These are phyloP conservation scores for Tapirus indicus DNA, from an alignment of 2,797 vertebrate species.

Conservation along the genomic window DNA sequence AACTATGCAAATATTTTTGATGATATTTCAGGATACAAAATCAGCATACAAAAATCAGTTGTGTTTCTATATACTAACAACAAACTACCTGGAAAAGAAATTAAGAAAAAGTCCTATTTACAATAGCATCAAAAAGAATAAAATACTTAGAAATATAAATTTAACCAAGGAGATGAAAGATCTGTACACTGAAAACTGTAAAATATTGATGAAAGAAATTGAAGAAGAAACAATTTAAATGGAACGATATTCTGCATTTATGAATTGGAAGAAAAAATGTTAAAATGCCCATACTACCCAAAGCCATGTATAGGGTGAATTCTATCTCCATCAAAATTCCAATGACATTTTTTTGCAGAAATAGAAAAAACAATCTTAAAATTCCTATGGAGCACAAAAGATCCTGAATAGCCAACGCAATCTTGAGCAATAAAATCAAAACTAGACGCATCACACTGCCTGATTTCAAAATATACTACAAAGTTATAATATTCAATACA, in stretches of 20 bases:
- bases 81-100: neutral
- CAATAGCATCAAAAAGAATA: neutral
- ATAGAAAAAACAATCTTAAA: neutral
- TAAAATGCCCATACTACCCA: neutral
- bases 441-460: neutral
- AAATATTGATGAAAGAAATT: neutral
- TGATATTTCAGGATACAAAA: neutral
- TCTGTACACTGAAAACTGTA: neutral
- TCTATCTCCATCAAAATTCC: neutral
- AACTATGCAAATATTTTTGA: neutral
- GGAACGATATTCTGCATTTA: neutral
- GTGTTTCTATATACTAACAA: neutral
- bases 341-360: neutral
- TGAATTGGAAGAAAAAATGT: neutral
- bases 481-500: neutral
- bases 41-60: neutral
- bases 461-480: neutral
- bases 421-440: neutral
- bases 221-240: neutral
- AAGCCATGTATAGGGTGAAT: neutral
- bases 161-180: neutral
- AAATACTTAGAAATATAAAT: neutral
- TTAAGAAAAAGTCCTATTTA: neutral
- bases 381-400: neutral
- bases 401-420: neutral